Evolutionary conservation across 2,797 vertebrate genomes (phyloP), one percentile per base, ranked within the genome.

Genomic region (Vireo griseus): DNA sequence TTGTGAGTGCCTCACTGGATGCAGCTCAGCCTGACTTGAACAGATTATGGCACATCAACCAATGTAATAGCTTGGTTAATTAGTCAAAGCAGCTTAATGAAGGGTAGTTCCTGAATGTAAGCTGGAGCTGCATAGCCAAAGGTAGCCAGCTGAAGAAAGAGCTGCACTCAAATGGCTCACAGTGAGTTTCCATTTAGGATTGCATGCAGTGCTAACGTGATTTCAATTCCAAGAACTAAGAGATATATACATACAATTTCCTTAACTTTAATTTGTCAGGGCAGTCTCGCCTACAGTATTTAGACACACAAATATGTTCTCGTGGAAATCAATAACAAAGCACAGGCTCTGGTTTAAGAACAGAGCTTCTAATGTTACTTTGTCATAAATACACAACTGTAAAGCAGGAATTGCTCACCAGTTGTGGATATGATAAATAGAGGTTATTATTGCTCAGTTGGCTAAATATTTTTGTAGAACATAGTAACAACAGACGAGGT

Each of bases 391-490:
- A 52, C 78, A 31, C 66, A 75, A 12, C 69, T 78, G 51, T 40
- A 88, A 83, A 83, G 54, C 14, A 45, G 31, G 61, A 78, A 48
- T 78, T 80, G 81, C 61, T 91, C 78, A 31, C 61, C 17, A 18
- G 44, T 88, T 58, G 10, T 48, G 4, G 63, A 45, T 45, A 58
- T 48, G 76, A 65, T 75, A 87, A 85, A 85, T 37, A 80, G 52
- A 20, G 31, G 13, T 57, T 83, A 48, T 86, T 86, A 51, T 72
- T 95, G 65, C 44, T 74, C 57, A 44, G 25, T 15, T 85, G 44
- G 58, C 67, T 84, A 94, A 95, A 90, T 94, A 57, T 94, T 94
- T 96, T 90, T 37, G 40, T 80, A 83, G 68, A 90, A 59, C 82
- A 45, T 8, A 37, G 79, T 62, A 92, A 88, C 40, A 78, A 29